These are phyloP conservation scores for Sebastes itinus DNA, from an alignment of 2,797 vertebrate genomes.

Conservation along the genomic window DNA sequence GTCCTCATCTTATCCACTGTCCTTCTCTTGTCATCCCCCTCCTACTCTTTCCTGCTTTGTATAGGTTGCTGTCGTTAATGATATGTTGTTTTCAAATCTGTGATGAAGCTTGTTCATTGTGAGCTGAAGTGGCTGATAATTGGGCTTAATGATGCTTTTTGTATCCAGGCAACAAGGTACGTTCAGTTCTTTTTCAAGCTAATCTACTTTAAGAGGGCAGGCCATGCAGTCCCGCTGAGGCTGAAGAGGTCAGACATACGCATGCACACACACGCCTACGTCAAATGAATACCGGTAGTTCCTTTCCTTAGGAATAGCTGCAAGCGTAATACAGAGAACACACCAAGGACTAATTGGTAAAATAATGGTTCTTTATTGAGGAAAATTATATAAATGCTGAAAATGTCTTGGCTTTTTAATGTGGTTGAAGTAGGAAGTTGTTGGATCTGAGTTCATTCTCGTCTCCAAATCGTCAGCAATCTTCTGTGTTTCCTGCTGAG, in stretches of 20 bases:
- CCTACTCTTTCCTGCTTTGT: slow-evolving; percentile 29
- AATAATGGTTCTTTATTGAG: not conserved
- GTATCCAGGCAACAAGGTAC: slow-evolving; percentile 84
- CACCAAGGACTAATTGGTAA: slow-evolving; percentile 8
- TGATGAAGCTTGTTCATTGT: slow-evolving; percentile 71
- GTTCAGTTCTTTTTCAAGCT: slow-evolving; percentile 65
- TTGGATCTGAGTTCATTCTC: not conserved
- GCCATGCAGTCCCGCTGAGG: slow-evolving; percentile 59
- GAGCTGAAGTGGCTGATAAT: slow-evolving; percentile 81
- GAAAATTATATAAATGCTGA: slow-evolving; percentile 4
- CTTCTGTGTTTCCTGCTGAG: not conserved
- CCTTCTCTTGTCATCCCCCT: not conserved
- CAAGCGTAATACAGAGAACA: not conserved
- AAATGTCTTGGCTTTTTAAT: not conserved
- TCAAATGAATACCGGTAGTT: slow-evolving; percentile 44
- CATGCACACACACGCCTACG: slow-evolving; percentile 29
- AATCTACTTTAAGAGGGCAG: slow-evolving; percentile 73
- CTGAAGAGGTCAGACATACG: slow-evolving; percentile 49
- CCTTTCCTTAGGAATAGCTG: slow-evolving; percentile 22
- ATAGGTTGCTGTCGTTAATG: slow-evolving; percentile 48
- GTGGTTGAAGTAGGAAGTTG: not conserved
- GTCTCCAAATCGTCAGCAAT: not conserved
- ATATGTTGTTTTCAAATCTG: slow-evolving; percentile 74
- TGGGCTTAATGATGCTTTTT: slow-evolving; percentile 85
- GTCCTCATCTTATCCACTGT: not conserved